Evolutionary conservation across 2,113 vertebrate species (phyloP).

Genomic region (Dipodomys stephensi): DNA sequence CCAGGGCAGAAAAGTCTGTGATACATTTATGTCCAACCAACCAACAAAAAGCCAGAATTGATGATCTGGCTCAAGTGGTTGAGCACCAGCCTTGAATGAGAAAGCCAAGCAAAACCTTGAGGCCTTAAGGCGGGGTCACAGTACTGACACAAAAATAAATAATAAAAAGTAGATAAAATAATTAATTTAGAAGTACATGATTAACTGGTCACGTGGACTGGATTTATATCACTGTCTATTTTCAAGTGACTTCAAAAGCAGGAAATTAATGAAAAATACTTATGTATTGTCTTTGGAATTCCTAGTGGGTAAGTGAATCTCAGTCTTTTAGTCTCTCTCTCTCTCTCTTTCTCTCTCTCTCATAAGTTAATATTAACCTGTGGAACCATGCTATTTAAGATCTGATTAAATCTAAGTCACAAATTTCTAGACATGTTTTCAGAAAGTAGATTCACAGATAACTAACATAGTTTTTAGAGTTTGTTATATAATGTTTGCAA

Average conservation of each 20-base stretch:
- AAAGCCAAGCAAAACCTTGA: too few relatives aligned
- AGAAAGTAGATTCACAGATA: background rate
- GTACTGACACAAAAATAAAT: too few relatives aligned
- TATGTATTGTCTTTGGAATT: background rate
- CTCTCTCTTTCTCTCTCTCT: too few relatives aligned
- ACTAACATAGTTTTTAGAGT: background rate
- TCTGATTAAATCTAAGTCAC: background rate
- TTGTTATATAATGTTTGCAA: background rate
- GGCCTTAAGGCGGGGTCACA: too few relatives aligned
- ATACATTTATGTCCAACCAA: too few relatives aligned
- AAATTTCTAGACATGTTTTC: background rate
- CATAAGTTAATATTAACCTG: background rate
- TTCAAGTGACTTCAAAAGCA: background rate
- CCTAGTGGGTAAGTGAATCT: fast-evolving
- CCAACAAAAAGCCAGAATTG: too few relatives aligned
- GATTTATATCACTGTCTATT: background rate
- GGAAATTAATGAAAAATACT: background rate
- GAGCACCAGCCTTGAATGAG: too few relatives aligned
- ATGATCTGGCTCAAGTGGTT: too few relatives aligned
- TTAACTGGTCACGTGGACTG: background rate
- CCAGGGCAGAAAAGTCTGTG: too few relatives aligned
- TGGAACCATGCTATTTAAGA: background rate
- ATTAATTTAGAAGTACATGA: background rate
- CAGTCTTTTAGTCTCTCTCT: too few relatives aligned
- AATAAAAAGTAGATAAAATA: too few relatives aligned